Evolutionary conservation across 1,140 invertebrate species (phyloP).

Genomic region (Eurosta solidaginis): DNA sequence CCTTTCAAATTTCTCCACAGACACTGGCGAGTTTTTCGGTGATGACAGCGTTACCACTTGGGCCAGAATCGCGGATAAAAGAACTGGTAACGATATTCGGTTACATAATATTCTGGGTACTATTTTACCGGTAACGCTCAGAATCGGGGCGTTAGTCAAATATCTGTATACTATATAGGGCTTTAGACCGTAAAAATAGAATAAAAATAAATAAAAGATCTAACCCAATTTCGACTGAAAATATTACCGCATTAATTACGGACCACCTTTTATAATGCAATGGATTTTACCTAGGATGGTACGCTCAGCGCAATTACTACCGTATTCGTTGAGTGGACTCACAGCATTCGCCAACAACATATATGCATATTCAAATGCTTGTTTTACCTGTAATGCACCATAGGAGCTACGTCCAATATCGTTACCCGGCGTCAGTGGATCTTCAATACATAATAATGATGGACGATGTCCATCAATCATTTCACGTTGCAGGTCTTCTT

Average conservation of each 20-base stretch:
- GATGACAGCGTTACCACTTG: too few relatives aligned
- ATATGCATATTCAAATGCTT: constrained; percentile 95
- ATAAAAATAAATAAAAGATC: neutral
- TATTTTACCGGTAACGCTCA: too few relatives aligned
- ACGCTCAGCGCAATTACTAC: constrained; percentile 62
- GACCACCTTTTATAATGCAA: too few relatives aligned
- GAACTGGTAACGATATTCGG: too few relatives aligned
- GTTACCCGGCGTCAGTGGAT: constrained; percentile 93
- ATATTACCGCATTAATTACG: too few relatives aligned
- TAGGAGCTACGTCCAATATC: constrained; percentile 97
- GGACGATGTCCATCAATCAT: constrained; percentile 93
- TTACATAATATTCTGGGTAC: too few relatives aligned
- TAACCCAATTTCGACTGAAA: too few relatives aligned
- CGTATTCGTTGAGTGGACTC: constrained; percentile 66
- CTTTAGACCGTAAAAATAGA: neutral
- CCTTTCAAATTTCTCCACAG: too few relatives aligned
- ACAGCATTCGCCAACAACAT: constrained; percentile 82
- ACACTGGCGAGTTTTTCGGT: too few relatives aligned
- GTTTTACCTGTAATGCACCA: constrained; percentile 86
- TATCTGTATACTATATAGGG: too few relatives aligned
- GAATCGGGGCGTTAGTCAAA: too few relatives aligned
- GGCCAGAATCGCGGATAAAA: too few relatives aligned
- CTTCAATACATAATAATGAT: constrained; percentile 94
- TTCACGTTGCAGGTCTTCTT: constrained; percentile 90
- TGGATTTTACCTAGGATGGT: constrained; percentile 53